phyloP scores from a whole-genome alignment of 2,888 invertebrate genomes.

The Onthophagus sagittarius region DNA sequence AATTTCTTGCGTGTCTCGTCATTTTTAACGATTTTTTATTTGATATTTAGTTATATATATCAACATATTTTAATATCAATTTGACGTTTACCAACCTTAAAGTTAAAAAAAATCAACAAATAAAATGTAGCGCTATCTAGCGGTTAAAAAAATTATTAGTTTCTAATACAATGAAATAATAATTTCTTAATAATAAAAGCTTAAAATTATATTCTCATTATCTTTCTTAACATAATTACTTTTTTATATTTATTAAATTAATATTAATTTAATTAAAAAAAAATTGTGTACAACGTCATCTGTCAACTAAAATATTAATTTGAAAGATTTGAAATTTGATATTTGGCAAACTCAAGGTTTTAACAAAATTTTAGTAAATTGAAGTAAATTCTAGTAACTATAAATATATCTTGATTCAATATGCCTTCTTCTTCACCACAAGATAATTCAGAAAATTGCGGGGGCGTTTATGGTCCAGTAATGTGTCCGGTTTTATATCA shows the following conservation, averaged over 20 bases:
- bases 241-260: too few species aligned
- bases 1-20: slow-evolving; percentile 97
- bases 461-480: neutral
- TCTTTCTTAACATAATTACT: too few species aligned
- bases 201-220: too few species aligned
- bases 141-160: too few species aligned
- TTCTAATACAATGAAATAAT: too few species aligned
- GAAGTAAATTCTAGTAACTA: too few species aligned
- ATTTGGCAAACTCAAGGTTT: too few species aligned
- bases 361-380: too few species aligned
- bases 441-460: neutral
- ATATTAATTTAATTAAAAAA: too few species aligned
- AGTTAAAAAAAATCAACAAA: neutral
- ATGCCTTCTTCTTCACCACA: neutral
- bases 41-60: neutral
- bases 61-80: too few species aligned
- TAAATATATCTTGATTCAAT: neutral
- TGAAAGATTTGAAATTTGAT: neutral
- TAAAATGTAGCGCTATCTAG: too few species aligned
- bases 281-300: slow-evolving; percentile 9
- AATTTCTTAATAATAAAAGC: too few species aligned
- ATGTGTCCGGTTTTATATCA: neutral
- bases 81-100: neutral
- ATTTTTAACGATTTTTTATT: slow-evolving; percentile 49
- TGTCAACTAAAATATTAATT: neutral